These are phyloP conservation scores for Sminthurides aquaticus DNA, from an alignment of 2,888 invertebrate species.

Conservation along the genomic window DNA sequence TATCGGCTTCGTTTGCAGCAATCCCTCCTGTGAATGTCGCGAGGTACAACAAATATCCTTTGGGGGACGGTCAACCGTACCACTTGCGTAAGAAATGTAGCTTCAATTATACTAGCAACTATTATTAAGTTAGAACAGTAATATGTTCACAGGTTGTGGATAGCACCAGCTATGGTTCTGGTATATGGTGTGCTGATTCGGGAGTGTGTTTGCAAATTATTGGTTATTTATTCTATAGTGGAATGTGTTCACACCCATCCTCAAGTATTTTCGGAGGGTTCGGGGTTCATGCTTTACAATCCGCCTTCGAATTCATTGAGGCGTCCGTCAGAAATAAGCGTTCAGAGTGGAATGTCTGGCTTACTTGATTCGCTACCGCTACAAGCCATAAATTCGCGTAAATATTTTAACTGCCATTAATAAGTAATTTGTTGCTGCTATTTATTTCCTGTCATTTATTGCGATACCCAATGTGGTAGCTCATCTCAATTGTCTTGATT, in stretches of 20 bases:
- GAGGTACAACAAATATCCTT: slow-evolving; percentile 92
- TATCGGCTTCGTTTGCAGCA: slow-evolving; percentile 82
- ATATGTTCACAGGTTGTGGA: too few relatives aligned
- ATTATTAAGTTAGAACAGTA: too few relatives aligned
- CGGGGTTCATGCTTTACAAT: slow-evolving; percentile 45
- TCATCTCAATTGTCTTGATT: slow-evolving; percentile 2
- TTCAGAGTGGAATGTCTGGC: slow-evolving; percentile 86
- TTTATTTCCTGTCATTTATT: neutral
- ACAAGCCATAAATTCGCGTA: slow-evolving; percentile 74
- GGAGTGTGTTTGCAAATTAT: too few relatives aligned
- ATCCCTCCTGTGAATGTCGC: slow-evolving; percentile 88
- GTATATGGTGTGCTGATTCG: too few relatives aligned
- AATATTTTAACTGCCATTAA: slow-evolving; percentile 50
- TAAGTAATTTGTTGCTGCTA: slow-evolving; percentile 4
- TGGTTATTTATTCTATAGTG: slow-evolving; percentile 57
- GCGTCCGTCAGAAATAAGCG: slow-evolving; percentile 80
- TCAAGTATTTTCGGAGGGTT: slow-evolving; percentile 61
- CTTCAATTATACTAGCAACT: too few relatives aligned
- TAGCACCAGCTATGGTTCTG: too few relatives aligned
- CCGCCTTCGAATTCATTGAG: slow-evolving; percentile 58
- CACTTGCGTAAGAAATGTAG: slow-evolving; percentile 71
- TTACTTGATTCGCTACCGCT: slow-evolving; percentile 77
- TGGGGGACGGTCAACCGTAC: slow-evolving; percentile 95
- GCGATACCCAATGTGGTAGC: slow-evolving; percentile 4
- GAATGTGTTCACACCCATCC: slow-evolving; percentile 89